Percentiles rank a stretch among this genome's conserved stretches.
These are phyloP conservation scores for Acronicta leporina DNA, from an alignment of 2,888 invertebrate species.

Conservation along the genomic window DNA sequence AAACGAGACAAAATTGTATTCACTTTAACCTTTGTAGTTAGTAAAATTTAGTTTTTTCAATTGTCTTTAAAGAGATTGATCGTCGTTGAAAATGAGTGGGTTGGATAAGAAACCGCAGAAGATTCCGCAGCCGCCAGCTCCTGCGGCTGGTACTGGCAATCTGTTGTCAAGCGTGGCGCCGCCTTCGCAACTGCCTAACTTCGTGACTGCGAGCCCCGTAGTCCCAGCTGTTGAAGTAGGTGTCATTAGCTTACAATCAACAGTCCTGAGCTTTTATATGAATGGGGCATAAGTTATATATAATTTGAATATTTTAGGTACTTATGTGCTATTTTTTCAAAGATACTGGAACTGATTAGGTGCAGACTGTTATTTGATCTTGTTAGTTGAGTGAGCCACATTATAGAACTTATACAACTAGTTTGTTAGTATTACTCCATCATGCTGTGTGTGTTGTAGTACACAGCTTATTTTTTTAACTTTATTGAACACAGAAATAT, in stretches of 20 bases:
- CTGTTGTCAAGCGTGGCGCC: conserved; percentile 92
- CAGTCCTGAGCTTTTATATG: background rate
- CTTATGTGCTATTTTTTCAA: too few species aligned
- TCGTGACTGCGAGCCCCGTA: conserved; percentile 82
- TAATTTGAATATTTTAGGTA: too few species aligned
- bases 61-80: conserved; percentile 15
- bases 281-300: background rate
- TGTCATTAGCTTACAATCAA: conserved; percentile 27
- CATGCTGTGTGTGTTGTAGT: too few species aligned
- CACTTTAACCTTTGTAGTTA: background rate
- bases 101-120: conserved; percentile 72
- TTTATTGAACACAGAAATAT: too few species aligned
- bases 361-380: too few species aligned
- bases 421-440: too few species aligned
- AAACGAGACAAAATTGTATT: background rate
- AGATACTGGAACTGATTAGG: too few species aligned
- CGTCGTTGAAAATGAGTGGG: conserved; percentile 64
- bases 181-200: conserved; percentile 91
- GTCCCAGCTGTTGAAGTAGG: conserved; percentile 45
- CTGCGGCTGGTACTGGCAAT: conserved; percentile 86
- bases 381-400: too few species aligned
- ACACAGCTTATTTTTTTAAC: too few species aligned
- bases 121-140: conserved; percentile 82
- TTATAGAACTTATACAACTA: too few species aligned
- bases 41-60: conserved; percentile 1